phyloP scores from a whole-genome alignment of 1,140 invertebrate genomes.

The Drosophila truncata region DNA sequence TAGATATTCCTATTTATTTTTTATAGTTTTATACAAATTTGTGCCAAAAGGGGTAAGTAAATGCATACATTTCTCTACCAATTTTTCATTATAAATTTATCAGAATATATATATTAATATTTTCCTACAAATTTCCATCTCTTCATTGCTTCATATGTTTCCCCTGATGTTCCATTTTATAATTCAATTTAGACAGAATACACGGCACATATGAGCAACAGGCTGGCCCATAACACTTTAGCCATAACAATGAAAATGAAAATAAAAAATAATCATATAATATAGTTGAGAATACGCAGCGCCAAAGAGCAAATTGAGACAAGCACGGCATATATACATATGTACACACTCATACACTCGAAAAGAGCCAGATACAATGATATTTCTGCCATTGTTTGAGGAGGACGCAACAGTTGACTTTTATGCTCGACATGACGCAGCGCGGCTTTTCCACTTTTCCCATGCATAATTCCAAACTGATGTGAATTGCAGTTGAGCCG shows the following conservation, averaged over 20 bases:
- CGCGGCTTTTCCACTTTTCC: constrained; percentile 42
- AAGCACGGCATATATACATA: constrained; percentile 12
- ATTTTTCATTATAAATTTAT: not conserved
- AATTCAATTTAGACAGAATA: constrained; percentile 70
- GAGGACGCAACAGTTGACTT: constrained; percentile 72
- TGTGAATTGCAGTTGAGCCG: constrained; percentile 53
- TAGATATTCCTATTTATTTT: not conserved
- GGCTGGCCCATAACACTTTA: constrained; percentile 70
- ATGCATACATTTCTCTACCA: not conserved
- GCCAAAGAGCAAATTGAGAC: constrained; percentile 64
- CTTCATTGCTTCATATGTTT: not conserved
- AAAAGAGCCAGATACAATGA: constrained; percentile 20
- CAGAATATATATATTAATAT: not conserved
- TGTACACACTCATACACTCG: constrained; percentile 1
- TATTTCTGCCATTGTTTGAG: constrained; percentile 27
- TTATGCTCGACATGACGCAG: constrained; percentile 69
- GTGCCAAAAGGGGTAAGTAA: not conserved
- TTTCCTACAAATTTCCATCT: not conserved
- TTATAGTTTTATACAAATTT: not conserved
- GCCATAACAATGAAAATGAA: constrained; percentile 77
- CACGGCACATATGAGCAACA: constrained; percentile 54
- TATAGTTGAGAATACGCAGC: constrained; percentile 71
- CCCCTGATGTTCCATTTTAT: constrained; percentile 40
- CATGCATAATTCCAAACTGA: constrained; percentile 54
- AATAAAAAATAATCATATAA: constrained; percentile 79